These are phyloP conservation scores for Drosophila prosaltans DNA, from an alignment of 1,140 invertebrate genomes.

Conservation along the genomic window DNA sequence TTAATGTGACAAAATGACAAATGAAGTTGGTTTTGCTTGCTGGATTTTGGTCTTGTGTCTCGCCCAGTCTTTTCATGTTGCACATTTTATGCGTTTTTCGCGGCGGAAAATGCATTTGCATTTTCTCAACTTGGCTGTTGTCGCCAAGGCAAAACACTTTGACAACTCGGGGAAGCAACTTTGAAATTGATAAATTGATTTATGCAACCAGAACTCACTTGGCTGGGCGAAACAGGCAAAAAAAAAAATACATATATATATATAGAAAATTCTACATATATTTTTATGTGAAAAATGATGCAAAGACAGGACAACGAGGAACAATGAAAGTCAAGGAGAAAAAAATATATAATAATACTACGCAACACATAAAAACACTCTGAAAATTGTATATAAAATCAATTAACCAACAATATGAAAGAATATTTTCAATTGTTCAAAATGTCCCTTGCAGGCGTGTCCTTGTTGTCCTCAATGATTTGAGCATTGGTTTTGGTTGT, in stretches of 20 bases:
- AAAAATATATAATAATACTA: conserved; percentile 5
- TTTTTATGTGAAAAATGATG: conserved; percentile 55
- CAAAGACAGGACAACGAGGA: conserved; percentile 20
- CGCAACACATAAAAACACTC: conserved; percentile 31
- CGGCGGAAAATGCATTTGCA: conserved; percentile 59
- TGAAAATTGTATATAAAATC: conserved; percentile 28
- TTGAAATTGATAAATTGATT: conserved; percentile 82
- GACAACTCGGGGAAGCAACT: conserved; percentile 65
- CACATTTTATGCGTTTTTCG: conserved; percentile 66
- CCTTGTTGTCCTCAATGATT: conserved; percentile 30
- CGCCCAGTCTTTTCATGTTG: conserved; percentile 2
- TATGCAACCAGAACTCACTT: conserved; percentile 68
- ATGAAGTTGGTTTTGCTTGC: conserved; percentile 59
- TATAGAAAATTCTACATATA: conserved; percentile 29
- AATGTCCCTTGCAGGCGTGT: conserved; percentile 35
- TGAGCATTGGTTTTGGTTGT: conserved; percentile 29
- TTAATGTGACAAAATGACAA: conserved; percentile 82
- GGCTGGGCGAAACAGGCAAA: conserved; percentile 47
- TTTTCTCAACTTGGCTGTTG: conserved; percentile 31
- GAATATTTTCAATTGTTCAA: conserved; percentile 50
- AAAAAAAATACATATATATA: conserved; percentile 31
- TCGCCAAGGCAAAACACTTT: conserved; percentile 71
- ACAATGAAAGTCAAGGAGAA: conserved; percentile 5
- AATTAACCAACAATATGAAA: conserved; percentile 46
- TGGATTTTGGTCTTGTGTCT: conserved; percentile 12